Evolutionary conservation across 37 sponge, comb jelly and placozoan genomes (phyloP), one percentile per base, ranked within the genome.

Genomic region (Ephydatia muelleri): DNA sequence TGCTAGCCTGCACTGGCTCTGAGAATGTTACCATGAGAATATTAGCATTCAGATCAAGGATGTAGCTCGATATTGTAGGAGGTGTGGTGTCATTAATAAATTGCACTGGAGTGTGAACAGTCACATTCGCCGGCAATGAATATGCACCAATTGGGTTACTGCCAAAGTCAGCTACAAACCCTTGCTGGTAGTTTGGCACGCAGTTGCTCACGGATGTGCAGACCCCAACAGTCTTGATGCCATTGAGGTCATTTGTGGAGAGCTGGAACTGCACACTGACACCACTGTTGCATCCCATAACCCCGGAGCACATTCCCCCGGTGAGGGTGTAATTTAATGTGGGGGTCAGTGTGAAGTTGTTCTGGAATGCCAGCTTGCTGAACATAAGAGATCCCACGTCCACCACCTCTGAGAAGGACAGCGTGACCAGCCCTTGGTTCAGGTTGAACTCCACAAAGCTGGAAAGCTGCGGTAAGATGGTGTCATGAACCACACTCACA

Each of bases 371-470:
- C 25, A 95, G 83, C 19, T 89, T 81, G 57, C 73, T 78, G 80
- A 96, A 82, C 36, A 83, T 78, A 12, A 96, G 66, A 0, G 93
- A 36, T 0, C 74, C 68, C 21, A 86, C 88, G 80, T 96, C 85
- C 35, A 94, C 93, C 5, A 79, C 85, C 75, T 97, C 95, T n/a
- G 33, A 75, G 78, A 97, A 97, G 65, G 88, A 85, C 39, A 97
- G 85, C 2, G 68, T 67, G 21, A 97, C 40, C 16, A 81, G 26
- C 8, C 97, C 95, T 5, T 70, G 22, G 68, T 86, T 75, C 12
- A 94, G 86, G 65, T 94, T 89, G 70, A 97, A 88, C 75, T 80
- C 80, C 40, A 82, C 83, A 75, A 91, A 91, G 43, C 87, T 83
- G 35, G n/a, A 14, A 14, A 91, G 82, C 49, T 49, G 33, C 26